Base-by-base conservation (phyloP, 1,140 invertebrate genomes). In the Dufourea novaeangliae region DNA sequence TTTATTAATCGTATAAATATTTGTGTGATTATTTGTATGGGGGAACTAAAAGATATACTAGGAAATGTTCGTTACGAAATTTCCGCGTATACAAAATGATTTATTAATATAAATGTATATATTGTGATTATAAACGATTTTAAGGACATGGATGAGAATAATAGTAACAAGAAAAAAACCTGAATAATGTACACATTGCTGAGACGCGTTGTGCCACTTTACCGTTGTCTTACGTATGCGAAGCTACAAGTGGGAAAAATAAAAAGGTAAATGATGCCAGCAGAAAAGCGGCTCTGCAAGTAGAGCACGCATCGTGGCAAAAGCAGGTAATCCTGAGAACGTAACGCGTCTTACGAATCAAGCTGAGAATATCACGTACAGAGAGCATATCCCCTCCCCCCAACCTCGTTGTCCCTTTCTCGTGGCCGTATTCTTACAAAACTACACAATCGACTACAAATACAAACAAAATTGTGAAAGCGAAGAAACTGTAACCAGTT, bases 241-340 rank as follows among this genome's bases (percentile, higher is more conserved):
- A 70, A 69, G 41, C 66, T 50, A 70, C 32, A 70, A 77, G 50
- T 72, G 37, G 59, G 41, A 79, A 57, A 61, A 57, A 77, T 57
- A 62, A 78, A 72, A 52, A 46, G 56, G 69, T 29, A 61, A 79
- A 50, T 27, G 61, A 83, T 63, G 80, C 75, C 59, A 57, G 52
- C 75, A 79, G 62, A 66, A 82, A 82, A 77, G 50, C 52, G 52
- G 32, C 37, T 39, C 57, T 57, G 52, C 82, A 85, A 85, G 83
- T 85, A 63, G 83, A 85, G 74, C 83, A 84, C 70, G 82, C 73
- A 68, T 83, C 41, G 76, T 52, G 72, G 62, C 59, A 80, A 80
- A 66, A 67, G 75, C 74, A 86, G 84, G 68, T 84, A 87, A 84
- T 78, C 73, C 67, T 74, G 68, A 69, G 82, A 85, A 84, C 83